Base-by-base conservation (phyloP, 1,140 invertebrate species). In the Eulimnadia texana region DNA sequence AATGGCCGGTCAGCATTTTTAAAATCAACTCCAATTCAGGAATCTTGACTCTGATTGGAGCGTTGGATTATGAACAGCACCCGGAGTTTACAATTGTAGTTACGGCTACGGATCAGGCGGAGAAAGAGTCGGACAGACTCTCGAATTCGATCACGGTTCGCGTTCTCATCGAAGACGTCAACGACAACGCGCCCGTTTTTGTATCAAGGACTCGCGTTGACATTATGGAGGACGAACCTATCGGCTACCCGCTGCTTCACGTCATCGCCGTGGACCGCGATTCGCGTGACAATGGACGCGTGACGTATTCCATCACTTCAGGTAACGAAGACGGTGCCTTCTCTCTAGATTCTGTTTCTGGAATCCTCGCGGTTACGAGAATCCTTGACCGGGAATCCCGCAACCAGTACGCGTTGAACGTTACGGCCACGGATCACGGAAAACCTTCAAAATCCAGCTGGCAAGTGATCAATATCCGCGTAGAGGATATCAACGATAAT, bases 201-300 rank as follows among this genome's bases (percentile, higher is more conserved):
- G 80, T 90, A 0, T 81, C 84, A 3, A 76, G 16, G 59, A 65
- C 63, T 10, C 62, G 67, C 16, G 67, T 77, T 1, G 64, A 71
- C 24, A 68, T 80, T 3, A 69, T 72, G 60, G 78, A 79, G 62
- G 77, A 78, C 66, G 75, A 75, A 61, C 69, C 73, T 29, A 72
- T 83, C 54, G 86, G 85, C 2, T 78, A 79, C 62, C 71, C 79
- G 9, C 70, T 94, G 6, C 76, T 84, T 13, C 82, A 88, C 68
- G 78, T 95, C 2, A 79, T 95, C 27, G 93, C 93, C 1, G 76
- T 85, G 0, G 94, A 98, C 72, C 77, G 76, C 20, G 93, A 97
- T 72, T 80, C 82, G 0, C 85, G 83, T 28, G 84, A 90, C 50
- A 93, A 94, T 72, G 91, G 90, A n/a, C 80, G 82, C 63, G 82